Evolutionary conservation across 2,797 vertebrate species (phyloP).

Genomic region (Octomys mimax): DNA sequence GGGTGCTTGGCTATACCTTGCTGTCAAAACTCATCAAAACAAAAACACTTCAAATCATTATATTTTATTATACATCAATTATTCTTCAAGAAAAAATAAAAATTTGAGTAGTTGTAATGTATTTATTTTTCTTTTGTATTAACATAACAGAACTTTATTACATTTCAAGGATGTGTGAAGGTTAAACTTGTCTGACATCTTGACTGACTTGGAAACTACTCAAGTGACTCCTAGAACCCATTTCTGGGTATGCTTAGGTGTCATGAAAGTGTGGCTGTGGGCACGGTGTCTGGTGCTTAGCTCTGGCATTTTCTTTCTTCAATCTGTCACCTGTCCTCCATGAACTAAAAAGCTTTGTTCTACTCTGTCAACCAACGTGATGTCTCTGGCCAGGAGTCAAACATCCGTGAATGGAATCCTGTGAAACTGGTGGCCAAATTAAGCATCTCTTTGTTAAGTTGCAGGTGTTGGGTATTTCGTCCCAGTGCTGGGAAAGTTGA

Average conservation of each 20-base stretch:
- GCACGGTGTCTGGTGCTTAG: neutral
- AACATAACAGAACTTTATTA: neutral
- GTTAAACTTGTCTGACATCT: neutral
- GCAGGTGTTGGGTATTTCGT: neutral
- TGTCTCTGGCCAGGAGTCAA: neutral
- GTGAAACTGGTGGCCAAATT: neutral
- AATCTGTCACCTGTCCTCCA: neutral
- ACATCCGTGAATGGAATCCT: neutral
- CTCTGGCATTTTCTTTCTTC: neutral
- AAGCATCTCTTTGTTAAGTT: neutral
- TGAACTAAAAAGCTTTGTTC: neutral
- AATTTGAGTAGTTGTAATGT: neutral
- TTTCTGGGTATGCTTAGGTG: neutral
- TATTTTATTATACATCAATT: neutral
- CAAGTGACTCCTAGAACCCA: neutral
- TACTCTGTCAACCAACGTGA: neutral
- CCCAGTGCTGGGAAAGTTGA: neutral
- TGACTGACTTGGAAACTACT: neutral
- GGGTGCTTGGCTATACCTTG: neutral
- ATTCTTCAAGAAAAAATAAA: neutral
- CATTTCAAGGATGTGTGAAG: neutral
- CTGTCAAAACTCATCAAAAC: neutral
- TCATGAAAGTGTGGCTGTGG: too few species aligned
- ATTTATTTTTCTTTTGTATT: neutral
- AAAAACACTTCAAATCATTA: neutral